Evolutionary conservation across 2,113 vertebrate genomes (phyloP).

Genomic region (Gymnobelideus leadbeateri): DNA sequence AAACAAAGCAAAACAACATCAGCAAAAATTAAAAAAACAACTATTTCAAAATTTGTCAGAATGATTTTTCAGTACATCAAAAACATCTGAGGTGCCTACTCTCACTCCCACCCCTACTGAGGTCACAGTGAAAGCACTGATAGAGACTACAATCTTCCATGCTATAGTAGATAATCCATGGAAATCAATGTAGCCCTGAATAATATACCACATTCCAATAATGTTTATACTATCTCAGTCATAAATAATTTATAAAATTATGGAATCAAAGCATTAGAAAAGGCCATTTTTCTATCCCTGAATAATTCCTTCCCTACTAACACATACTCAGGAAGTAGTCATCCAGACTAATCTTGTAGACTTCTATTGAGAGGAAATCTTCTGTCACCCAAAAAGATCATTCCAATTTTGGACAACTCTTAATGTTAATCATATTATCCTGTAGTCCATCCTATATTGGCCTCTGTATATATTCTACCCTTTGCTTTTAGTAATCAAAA

Average conservation of each 20-base stretch:
- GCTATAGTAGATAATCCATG: rapidly evolving
- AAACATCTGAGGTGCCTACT: not conserved
- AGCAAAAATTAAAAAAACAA: not conserved
- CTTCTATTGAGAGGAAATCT: not conserved
- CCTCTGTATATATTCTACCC: too few relatives aligned
- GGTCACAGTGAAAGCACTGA: not conserved
- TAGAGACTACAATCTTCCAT: not conserved
- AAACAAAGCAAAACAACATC: not conserved
- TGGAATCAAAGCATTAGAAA: not conserved
- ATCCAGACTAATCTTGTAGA: not conserved
- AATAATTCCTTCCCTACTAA: not conserved
- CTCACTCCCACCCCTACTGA: too few relatives aligned
- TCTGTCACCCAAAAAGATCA: not conserved
- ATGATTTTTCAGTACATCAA: not conserved
- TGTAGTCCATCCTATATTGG: too few relatives aligned
- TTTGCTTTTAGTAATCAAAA: too few relatives aligned
- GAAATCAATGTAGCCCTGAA: not conserved
- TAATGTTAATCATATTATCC: too few relatives aligned
- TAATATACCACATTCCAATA: not conserved
- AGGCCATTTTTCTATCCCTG: not conserved
- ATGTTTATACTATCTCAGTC: not conserved
- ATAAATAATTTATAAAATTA: not conserved
- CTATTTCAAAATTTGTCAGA: not conserved
- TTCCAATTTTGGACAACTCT: too few relatives aligned
- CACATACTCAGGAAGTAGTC: not conserved